phyloP scores from a whole-genome alignment of 1,140 invertebrate genomes.

The Oppia nitens region DNA sequence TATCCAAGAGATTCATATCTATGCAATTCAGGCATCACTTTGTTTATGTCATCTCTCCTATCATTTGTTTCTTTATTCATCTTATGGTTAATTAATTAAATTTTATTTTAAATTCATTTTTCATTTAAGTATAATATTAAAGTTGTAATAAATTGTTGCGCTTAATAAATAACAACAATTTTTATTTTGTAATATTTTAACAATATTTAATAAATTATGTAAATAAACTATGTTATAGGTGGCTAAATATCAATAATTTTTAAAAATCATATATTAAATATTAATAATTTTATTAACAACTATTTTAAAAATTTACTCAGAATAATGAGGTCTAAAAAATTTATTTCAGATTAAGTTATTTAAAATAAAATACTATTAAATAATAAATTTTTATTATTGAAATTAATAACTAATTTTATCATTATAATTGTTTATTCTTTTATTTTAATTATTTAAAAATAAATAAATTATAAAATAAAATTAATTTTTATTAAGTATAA shows the following conservation, averaged over 20 bases:
- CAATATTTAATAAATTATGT: not conserved
- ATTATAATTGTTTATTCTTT: no score
- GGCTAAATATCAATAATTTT: not conserved
- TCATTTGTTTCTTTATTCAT: not conserved
- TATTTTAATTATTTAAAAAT: no score
- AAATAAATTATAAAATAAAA: no score
- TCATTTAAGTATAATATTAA: not conserved
- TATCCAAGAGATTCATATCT: not conserved
- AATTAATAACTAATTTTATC: no score
- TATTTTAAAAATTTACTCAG: no score
- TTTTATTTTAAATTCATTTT: not conserved
- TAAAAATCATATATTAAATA: no score
- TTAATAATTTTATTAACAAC: no score
- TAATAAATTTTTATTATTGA: no score
- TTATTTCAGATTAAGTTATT: no score
- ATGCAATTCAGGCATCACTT: not conserved
- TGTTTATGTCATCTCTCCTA: not conserved
- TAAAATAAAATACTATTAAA: no score
- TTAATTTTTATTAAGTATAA: no score
- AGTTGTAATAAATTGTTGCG: not conserved
- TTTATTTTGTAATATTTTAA: not conserved
- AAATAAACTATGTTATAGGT: not conserved
- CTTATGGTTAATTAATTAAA: not conserved
- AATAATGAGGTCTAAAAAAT: no score
- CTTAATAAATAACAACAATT: not conserved